These are phyloP conservation scores for Coptodon rendalli DNA, from an alignment of 2,113 vertebrate species.

Conservation along the genomic window DNA sequence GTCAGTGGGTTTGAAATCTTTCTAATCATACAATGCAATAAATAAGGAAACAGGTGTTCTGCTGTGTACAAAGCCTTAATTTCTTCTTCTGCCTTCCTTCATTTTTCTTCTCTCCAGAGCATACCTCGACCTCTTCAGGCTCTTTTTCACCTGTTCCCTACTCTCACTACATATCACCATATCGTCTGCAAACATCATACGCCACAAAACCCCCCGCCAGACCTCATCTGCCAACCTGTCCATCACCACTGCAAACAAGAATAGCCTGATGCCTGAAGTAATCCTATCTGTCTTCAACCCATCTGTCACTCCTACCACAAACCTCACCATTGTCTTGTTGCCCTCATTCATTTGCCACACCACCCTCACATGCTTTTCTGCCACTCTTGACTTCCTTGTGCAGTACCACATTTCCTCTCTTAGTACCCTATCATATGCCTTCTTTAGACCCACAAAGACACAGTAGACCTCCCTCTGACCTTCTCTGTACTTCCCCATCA, in stretches of 20 bases:
- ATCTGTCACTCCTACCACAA: not conserved
- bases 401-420: not conserved
- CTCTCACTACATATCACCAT: not conserved
- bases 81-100: not conserved
- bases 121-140: not conserved
- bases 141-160: not conserved
- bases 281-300: not conserved
- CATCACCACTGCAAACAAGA: not conserved
- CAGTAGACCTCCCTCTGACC: not conserved
- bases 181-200: not conserved
- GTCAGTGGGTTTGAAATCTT: not conserved
- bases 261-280: not conserved
- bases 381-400: not conserved
- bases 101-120: not conserved
- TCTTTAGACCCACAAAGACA: not conserved
- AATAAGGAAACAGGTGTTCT: not conserved
- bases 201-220: not conserved
- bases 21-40: not conserved
- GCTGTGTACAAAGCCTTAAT: not conserved
- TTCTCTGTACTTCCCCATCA: not conserved
- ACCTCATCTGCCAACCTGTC: not conserved
- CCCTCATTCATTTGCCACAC: not conserved
- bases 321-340: not conserved
- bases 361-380: not conserved
- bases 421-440: not conserved